phyloP scores from a whole-genome alignment of 2,888 invertebrate species.

The Metacarcinus magister region DNA sequence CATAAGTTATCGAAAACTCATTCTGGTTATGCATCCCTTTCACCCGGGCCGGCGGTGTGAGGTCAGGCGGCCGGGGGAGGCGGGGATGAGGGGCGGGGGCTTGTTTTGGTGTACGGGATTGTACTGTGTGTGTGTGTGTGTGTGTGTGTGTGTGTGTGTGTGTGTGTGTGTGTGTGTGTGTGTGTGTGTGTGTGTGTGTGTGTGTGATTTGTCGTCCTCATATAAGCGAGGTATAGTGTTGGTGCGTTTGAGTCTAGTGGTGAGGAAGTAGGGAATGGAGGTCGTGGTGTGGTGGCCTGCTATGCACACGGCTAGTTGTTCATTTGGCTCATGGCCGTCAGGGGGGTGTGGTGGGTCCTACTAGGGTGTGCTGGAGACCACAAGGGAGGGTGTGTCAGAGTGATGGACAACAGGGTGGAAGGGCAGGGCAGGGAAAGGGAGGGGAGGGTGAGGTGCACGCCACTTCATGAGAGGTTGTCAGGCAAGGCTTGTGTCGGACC shows the following conservation, averaged over 20 bases:
- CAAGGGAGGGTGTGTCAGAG: conserved; percentile 57
- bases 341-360: background rate
- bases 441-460: conserved; percentile 8
- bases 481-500: conserved; percentile 18
- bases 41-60: conserved; percentile 52
- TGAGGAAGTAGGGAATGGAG: background rate
- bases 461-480: conserved; percentile 60
- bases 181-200: conserved; percentile 55
- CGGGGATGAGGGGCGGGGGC: background rate
- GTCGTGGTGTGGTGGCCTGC: background rate
- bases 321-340: conserved; percentile 17
- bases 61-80: background rate
- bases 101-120: conserved; percentile 43
- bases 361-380: conserved; percentile 39
- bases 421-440: background rate
- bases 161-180: conserved; percentile 57
- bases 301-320: conserved; percentile 13
- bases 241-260: conserved; percentile 33
- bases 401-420: conserved; percentile 36
- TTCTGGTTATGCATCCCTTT: conserved; percentile 66
- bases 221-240: background rate
- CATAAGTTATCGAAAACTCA: conserved; percentile 77
- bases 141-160: conserved; percentile 23
- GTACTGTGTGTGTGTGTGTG: conserved; percentile 35
- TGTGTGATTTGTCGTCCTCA: background rate